Conservation (phyloP, 2,797 vertebrate species). For the Liparis tanakae region DNA sequence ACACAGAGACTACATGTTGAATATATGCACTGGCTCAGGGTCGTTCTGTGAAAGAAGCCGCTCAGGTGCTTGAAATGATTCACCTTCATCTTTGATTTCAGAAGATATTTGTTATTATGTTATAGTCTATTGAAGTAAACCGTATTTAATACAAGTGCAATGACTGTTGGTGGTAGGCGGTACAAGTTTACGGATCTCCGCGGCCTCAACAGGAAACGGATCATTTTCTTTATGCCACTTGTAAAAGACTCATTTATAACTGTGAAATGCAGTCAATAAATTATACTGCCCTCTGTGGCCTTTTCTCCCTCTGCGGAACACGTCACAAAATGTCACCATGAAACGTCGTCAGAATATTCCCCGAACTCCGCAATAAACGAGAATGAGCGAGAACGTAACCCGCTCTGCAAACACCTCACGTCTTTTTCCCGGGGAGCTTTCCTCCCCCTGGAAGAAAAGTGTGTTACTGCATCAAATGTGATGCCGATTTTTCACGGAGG, state of each 20-base stretch:
- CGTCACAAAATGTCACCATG: conserved; percentile 77
- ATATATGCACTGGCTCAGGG: neutral
- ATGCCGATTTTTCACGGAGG: conserved; percentile 60
- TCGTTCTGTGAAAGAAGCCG: conserved; percentile 16
- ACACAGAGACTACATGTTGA: conserved; percentile 41
- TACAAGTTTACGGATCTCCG: conserved; percentile 63
- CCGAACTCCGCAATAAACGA: conserved; percentile 69
- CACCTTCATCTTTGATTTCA: conserved; percentile 13
- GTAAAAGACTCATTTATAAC: conserved; percentile 83
- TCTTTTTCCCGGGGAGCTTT: conserved; percentile 32
- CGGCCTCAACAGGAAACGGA: conserved; percentile 57
- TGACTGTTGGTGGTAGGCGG: conserved; percentile 39
- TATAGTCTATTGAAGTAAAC: conserved; percentile 48
- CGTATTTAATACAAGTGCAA: conserved; percentile 45
- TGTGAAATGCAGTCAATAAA: conserved; percentile 83
- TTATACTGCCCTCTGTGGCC: conserved; percentile 73
- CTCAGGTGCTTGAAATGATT: conserved; percentile 32
- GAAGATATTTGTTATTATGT: conserved; percentile 44
- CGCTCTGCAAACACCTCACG: conserved; percentile 60
- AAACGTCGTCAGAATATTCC: conserved; percentile 70
- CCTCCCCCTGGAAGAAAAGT: conserved; percentile 34
- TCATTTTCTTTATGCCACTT: conserved; percentile 79
- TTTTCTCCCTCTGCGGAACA: conserved; percentile 68
- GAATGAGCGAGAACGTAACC: conserved; percentile 48
- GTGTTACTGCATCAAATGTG: conserved; percentile 61